phyloP scores from a whole-genome alignment of 2,888 invertebrate genomes.

The Scrobipalpa atriplicella region DNA sequence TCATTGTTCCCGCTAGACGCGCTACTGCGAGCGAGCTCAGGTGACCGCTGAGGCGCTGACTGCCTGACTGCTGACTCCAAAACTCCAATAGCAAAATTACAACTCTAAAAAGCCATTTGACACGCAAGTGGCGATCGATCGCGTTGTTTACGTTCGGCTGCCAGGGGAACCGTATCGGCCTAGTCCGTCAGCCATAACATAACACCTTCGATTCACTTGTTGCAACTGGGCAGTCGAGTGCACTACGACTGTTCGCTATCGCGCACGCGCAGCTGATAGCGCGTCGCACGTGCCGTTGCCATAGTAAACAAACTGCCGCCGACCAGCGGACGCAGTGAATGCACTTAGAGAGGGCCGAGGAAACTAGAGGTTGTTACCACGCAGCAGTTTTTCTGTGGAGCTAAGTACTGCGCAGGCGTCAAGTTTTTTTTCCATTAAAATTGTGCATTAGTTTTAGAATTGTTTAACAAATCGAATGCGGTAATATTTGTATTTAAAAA shows the following conservation, averaged over 20 bases:
- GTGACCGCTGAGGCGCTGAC: slow-evolving; percentile 42
- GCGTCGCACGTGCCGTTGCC: slow-evolving; percentile 54
- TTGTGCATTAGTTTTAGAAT: no score
- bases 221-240: slow-evolving; percentile 12
- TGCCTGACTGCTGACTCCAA: slow-evolving; percentile 41
- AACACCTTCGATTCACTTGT: slow-evolving; percentile 9
- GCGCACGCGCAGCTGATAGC: slow-evolving; percentile 40
- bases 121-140: slow-evolving; percentile 67
- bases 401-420: slow-evolving; percentile 11
- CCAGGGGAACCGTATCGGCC: slow-evolving; percentile 67
- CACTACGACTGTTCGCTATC: neutral
- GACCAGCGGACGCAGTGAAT: neutral
- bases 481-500: no score
- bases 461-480: no score
- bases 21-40: slow-evolving; percentile 50
- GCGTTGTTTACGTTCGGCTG: slow-evolving; percentile 74
- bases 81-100: slow-evolving; percentile 43
- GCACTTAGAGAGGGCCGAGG: neutral
- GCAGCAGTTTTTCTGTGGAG: neutral
- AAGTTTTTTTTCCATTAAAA: neutral
- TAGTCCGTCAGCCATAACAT: slow-evolving; percentile 7
- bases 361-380: slow-evolving; percentile 4
- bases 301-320: slow-evolving; percentile 53
- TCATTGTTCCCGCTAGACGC: slow-evolving; percentile 71
- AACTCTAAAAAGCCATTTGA: slow-evolving; percentile 40